Percentiles rank a stretch among this genome's conserved stretches.
These are phyloP conservation scores for Enteromius paludinosus DNA, from an alignment of 2,797 vertebrate species.

Conservation along the genomic window DNA sequence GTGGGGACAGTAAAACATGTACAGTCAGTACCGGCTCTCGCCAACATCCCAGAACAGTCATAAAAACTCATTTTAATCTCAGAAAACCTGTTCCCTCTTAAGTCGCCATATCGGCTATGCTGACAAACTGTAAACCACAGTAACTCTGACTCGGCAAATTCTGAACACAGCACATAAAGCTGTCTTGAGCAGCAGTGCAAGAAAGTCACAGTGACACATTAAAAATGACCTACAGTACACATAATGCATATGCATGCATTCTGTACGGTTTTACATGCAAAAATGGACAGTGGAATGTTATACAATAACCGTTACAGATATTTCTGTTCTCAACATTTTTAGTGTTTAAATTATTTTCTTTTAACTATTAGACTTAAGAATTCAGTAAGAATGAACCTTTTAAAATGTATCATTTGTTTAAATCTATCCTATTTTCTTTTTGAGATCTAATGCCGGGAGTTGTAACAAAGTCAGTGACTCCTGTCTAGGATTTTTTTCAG, in stretches of 20 bases:
- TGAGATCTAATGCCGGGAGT: neutral
- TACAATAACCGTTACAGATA: neutral
- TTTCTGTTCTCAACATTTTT: neutral
- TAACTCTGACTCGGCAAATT: conserved; percentile 74
- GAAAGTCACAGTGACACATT: conserved; percentile 45
- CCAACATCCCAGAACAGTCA: conserved; percentile 70
- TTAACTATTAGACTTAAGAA: neutral
- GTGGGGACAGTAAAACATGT: conserved; percentile 82
- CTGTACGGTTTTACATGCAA: neutral
- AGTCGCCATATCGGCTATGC: conserved; percentile 69
- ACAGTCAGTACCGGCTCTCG: conserved; percentile 77
- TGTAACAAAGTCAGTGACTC: neutral
- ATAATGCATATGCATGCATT: conserved; percentile 28
- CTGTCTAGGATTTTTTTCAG: neutral
- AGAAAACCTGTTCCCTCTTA: conserved; percentile 71
- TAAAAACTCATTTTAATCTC: conserved; percentile 81
- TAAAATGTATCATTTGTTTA: neutral
- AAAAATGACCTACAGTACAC: conserved; percentile 39
- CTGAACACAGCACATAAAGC: conserved; percentile 68
- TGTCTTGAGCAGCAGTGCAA: conserved; percentile 46
- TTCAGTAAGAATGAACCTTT: neutral
- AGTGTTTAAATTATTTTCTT: neutral
- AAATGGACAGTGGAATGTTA: conserved; percentile 1
- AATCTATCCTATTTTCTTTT: neutral
- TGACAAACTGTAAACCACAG: conserved; percentile 74